Percentiles rank a stretch among this genome's conserved stretches.
Evolutionary conservation across 1,140 invertebrate genomes (phyloP).

Genomic region (Idris sp.): DNA sequence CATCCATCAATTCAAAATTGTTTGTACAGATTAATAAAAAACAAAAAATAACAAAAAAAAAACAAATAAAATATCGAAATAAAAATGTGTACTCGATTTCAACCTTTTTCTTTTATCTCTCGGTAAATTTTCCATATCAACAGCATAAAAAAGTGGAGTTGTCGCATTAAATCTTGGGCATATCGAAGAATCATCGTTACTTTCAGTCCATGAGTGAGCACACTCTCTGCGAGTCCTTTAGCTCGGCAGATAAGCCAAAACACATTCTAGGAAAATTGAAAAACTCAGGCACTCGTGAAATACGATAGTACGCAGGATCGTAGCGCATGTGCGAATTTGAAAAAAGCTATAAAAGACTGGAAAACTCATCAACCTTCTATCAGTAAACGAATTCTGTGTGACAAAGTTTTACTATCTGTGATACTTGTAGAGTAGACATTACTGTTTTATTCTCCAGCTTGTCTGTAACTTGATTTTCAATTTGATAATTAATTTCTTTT

Average conservation of each 20-base stretch:
- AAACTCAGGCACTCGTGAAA: conserved; percentile 75
- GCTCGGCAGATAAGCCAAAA: conserved; percentile 69
- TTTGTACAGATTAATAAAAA: too few relatives aligned
- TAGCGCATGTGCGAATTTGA: conserved; percentile 60
- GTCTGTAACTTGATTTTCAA: too few relatives aligned
- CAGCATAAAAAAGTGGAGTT: conserved; percentile 3
- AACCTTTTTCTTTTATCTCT: too few relatives aligned
- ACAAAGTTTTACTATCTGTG: conserved; percentile 32
- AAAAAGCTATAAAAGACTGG: conserved; percentile 70
- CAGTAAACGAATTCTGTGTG: conserved; percentile 54
- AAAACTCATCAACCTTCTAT: conserved; percentile 64
- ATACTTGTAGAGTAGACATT: conserved; percentile 15
- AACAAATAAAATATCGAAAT: too few relatives aligned
- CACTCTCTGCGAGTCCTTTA: conserved; percentile 58
- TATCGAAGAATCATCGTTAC: conserved; percentile 58
- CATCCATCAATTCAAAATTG: too few relatives aligned
- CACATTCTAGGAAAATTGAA: conserved; percentile 73
- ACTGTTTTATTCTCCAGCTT: too few relatives aligned
- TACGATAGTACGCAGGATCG: conserved; percentile 32
- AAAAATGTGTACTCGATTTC: too few relatives aligned
- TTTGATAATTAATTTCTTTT: too few relatives aligned
- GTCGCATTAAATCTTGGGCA: conserved; percentile 23
- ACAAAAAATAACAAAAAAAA: too few relatives aligned
- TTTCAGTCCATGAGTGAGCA: conserved; percentile 66
- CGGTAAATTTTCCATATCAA: too few relatives aligned